These are phyloP conservation scores for Ctena decussata DNA, from an alignment of 2,888 invertebrate genomes.

Conservation along the genomic window DNA sequence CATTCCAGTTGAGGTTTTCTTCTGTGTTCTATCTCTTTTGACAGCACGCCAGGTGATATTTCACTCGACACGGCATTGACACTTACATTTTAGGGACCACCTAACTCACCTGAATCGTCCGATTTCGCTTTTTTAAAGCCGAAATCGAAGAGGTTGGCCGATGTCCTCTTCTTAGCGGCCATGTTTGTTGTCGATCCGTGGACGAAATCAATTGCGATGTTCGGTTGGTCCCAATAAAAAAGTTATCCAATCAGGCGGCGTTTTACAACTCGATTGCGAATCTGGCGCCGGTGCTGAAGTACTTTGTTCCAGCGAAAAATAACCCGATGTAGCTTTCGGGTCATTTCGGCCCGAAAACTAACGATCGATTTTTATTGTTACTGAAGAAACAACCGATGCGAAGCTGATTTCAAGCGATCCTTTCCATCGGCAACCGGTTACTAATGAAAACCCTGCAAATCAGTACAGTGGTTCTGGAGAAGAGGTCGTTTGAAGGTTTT, in stretches of 20 bases:
- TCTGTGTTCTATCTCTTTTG: background rate
- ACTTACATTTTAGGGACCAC: background rate
- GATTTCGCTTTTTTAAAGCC: background rate
- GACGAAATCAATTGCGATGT: background rate
- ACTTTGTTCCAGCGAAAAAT: background rate
- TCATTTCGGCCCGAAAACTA: background rate
- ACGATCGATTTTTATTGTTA: background rate
- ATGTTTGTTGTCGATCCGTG: background rate
- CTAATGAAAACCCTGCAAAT: constrained; percentile 7
- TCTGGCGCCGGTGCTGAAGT: background rate
- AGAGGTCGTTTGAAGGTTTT: too few relatives aligned
- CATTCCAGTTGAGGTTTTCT: background rate
- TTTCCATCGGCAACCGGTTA: background rate
- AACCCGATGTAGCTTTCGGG: background rate
- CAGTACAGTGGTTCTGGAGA: too few relatives aligned
- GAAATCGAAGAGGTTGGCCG: background rate
- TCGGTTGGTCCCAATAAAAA: background rate
- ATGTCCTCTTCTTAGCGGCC: background rate
- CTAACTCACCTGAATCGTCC: background rate
- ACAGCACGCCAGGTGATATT: background rate
- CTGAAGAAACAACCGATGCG: background rate
- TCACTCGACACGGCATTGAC: background rate
- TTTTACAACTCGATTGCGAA: background rate
- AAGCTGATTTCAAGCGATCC: background rate
- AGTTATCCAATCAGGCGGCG: background rate